Evolutionary conservation across 2,113 vertebrate species (phyloP), one percentile per base, ranked within the genome.

Genomic region (Puffinus mauretanicus): DNA sequence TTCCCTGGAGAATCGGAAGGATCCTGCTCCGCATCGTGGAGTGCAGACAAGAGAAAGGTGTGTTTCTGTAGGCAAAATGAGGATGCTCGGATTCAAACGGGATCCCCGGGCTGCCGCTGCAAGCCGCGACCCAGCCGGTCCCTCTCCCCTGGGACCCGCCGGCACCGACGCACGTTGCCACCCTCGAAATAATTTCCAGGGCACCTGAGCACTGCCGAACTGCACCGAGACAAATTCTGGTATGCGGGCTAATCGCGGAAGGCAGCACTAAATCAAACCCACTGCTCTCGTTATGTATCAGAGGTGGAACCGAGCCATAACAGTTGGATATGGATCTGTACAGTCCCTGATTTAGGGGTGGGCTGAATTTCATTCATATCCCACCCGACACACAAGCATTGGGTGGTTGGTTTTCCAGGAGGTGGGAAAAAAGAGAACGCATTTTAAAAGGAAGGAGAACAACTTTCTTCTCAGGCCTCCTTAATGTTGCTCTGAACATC

Each of bases 1-100:
- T 20, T 72, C 29, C 6, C 34, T 1, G 47, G 22, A 16, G 22
- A 66, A 69, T 0, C 0, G 2, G 55, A 18, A 19, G 6, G 47
- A 75, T 46, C 42, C 78, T 5, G 34, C 42, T 36, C 11, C 0
- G 0, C 30, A 16, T 26, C 4, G 1, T 0, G 9, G 8, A 10
- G 25, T 0, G 5, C 19, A 9, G 54, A 4, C 7, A 11, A 9
- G 6, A 11, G 40, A 13, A 46, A 54, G 6, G 46, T 6, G 49
- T 1, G 2, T 18, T 44, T 25, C 38, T 52, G 26, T 8, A 38
- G 40, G 29, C 5, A 30, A 58, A 78, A 42, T 5, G 0, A 10
- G 17, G 55, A 42, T 13, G 4, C 29, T 10, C 1, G 3, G 34
- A 30, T 36, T 30, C 34, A 51, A 18, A 13, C 0, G 16, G 15